phyloP scores from a whole-genome alignment of 2,113 vertebrate genomes.

The Paratilapia polleni region DNA sequence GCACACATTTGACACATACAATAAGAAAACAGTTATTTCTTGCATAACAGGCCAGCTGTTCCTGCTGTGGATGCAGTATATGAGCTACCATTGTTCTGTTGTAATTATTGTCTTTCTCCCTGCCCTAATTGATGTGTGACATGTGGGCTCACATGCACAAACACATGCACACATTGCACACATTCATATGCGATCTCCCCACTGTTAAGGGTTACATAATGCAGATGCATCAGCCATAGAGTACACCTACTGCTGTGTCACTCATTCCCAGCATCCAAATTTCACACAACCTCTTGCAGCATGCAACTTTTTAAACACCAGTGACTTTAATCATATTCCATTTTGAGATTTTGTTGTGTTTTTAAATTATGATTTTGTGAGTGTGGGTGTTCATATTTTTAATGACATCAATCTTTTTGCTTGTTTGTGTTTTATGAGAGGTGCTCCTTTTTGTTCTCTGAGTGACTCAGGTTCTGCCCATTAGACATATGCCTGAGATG shows the following conservation, averaged over 20 bases:
- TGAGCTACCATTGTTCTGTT: not conserved
- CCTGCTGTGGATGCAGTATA: not conserved
- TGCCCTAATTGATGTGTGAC: slow-evolving; percentile 25
- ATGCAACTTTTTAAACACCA: not conserved
- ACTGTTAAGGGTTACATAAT: slow-evolving; percentile 27
- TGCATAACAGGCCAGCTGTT: slow-evolving; percentile 56
- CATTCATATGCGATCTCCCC: not conserved
- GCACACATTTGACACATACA: not conserved
- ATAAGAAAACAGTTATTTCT: slow-evolving; percentile 12
- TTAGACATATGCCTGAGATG: not conserved
- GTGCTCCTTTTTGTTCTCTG: not conserved
- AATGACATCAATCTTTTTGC: not conserved
- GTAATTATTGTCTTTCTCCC: slow-evolving; percentile 35
- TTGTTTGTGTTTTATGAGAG: not conserved
- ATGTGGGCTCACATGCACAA: not conserved
- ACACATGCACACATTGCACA: slow-evolving; percentile 12
- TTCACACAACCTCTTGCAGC: not conserved
- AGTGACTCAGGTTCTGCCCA: not conserved
- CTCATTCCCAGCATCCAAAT: not conserved
- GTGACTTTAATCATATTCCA: not conserved
- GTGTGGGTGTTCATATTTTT: not conserved
- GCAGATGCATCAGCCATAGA: slow-evolving; percentile 1
- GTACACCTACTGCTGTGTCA: slow-evolving; percentile 25
- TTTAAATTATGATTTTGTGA: not conserved
- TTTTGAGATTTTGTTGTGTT: not conserved